Conservation (phyloP, 2,797 vertebrate species). For the Psittacula derbiana region DNA sequence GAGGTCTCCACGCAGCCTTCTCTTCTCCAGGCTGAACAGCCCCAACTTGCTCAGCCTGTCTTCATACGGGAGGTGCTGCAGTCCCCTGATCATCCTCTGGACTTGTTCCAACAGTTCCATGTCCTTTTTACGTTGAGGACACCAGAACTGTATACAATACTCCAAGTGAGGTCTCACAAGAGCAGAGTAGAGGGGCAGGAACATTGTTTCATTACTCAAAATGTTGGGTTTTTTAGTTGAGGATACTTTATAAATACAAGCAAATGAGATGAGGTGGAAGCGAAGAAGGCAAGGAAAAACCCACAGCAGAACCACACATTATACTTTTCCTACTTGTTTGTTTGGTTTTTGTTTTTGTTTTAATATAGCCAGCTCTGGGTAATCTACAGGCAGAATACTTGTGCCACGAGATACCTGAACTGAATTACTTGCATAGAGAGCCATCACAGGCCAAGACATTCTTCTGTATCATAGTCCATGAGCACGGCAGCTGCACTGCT, state of each 20-base stretch:
- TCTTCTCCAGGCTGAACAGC: too few relatives aligned
- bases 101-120: neutral
- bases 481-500: neutral
- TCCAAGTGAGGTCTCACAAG: neutral
- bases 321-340: neutral
- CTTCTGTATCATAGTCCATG: neutral
- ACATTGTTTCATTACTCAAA: neutral
- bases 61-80: too few relatives aligned
- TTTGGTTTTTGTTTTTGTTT: neutral
- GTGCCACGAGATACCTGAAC: neutral
- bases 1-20: too few relatives aligned
- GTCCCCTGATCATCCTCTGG: neutral
- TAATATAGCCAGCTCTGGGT: neutral
- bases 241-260: neutral
- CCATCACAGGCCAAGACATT: neutral
- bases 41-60: too few relatives aligned
- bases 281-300: neutral
- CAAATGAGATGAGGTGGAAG: fast-evolving
- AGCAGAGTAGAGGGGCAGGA: neutral
- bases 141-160: neutral
- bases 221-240: neutral
- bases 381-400: neutral
- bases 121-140: neutral
- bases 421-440: neutral
- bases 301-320: neutral